Evolutionary conservation across 2,797 vertebrate genomes (phyloP).

Genomic region (Pangasius larnaudii): DNA sequence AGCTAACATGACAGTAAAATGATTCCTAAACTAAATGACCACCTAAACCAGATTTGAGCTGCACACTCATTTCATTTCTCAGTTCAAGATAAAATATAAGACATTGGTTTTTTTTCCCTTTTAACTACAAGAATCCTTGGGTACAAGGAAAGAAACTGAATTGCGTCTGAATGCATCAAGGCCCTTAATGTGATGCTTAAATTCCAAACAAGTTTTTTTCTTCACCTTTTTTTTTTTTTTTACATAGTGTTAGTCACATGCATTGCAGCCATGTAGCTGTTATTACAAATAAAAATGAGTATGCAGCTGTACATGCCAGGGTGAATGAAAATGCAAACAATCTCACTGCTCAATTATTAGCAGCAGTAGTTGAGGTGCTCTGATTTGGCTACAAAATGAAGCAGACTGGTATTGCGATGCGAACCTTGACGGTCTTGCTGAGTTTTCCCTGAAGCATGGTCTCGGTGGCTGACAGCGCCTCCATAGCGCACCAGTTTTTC

Average conservation of each 20-base stretch:
- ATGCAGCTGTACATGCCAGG: conserved; percentile 74
- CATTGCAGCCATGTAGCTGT: conserved; percentile 36
- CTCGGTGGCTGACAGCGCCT: conserved; percentile 99
- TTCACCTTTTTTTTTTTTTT: not conserved
- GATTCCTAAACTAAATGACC: conserved; percentile 66
- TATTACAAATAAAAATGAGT: conserved; percentile 71
- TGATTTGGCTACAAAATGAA: conserved; percentile 85
- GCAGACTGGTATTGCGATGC: conserved; percentile 81
- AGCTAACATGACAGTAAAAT: conserved; percentile 62
- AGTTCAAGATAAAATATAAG: not conserved
- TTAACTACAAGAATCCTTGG: not conserved
- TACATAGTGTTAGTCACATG: conserved; percentile 47
- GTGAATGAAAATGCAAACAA: conserved; percentile 64
- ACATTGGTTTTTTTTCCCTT: not conserved
- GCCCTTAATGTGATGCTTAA: not conserved
- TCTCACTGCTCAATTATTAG: conserved; percentile 68
- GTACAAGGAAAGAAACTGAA: not conserved
- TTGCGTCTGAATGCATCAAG: not conserved
- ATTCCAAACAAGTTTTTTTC: not conserved
- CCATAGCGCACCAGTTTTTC: conserved; percentile 99
- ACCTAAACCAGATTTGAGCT: conserved; percentile 64
- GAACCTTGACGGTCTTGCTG: conserved; percentile 98
- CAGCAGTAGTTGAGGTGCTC: conserved; percentile 74
- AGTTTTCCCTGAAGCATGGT: conserved; percentile 99
- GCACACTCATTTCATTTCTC: conserved; percentile 77